Conservation (phyloP, 2,797 vertebrate genomes). For the Phrynocephalus forsythii region DNA sequence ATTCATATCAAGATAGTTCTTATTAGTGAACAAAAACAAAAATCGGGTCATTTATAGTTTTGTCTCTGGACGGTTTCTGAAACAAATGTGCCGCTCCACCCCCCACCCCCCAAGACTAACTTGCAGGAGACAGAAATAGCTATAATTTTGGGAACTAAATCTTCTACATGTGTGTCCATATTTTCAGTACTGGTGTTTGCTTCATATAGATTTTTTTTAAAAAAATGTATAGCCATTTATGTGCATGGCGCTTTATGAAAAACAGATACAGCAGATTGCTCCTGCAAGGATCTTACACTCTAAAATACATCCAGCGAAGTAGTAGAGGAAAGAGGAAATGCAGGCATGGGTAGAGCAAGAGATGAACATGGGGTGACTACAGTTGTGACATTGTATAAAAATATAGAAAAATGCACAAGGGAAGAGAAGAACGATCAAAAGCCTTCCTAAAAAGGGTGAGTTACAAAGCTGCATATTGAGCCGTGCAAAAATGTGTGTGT, state of each 20-base stretch:
- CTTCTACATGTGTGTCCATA: no score
- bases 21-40: background rate
- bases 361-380: background rate
- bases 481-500: background rate
- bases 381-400: background rate
- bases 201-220: background rate
- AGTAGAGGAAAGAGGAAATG: background rate
- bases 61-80: no score
- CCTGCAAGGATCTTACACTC: background rate
- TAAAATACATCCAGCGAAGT: background rate
- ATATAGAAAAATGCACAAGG: background rate
- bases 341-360: background rate
- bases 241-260: background rate
- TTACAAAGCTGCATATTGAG: slow-evolving; percentile 1
- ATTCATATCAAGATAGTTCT: background rate
- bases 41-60: no score
- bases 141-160: background rate
- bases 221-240: background rate
- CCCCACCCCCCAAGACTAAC: no score
- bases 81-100: no score
- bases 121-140: background rate
- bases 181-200: background rate
- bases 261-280: background rate
- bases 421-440: background rate
- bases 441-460: background rate